Evolutionary conservation across 2,888 invertebrate species (phyloP), one percentile per base, ranked within the genome.

Genomic region (Chrysolina oricalcia): DNA sequence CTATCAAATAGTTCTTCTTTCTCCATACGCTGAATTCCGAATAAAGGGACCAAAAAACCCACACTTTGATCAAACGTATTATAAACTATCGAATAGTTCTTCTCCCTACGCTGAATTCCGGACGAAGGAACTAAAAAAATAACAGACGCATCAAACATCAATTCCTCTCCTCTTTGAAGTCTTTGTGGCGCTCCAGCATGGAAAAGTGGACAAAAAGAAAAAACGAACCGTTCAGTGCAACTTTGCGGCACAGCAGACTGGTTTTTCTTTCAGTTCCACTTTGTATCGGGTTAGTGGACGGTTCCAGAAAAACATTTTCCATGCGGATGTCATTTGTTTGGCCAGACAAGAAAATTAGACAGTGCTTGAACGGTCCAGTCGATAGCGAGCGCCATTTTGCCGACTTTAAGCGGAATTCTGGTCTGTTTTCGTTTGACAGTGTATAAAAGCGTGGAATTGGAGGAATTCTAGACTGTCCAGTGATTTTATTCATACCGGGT

Each of bases 311-410:
- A 62, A 72, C 76, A 70, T 73, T 56, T 70, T 76, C 73, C 71
- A 76, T 71, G 73, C 41, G 62, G 70, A 76, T 62, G 70, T 70
- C 75, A 75, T 75, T 75, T 75, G 70, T 72, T 75, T 75, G 69
- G 66, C 62, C 63, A 72, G 77, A 75, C 77, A 75, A 77, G 77
- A 77, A 77, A 75, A 77, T 77, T 77, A 77, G 73, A 77, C 74
- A 66, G 66, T 62, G 73, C 70, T 63, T 17, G 70, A 67, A 67
- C 67, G 35, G 67, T 67, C 53, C 53, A 50, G 17, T 68, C 68
- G 68, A 68, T 68, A 56, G 53, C 40, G 15, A 53, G 68, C 53
- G 68, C 40, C 40, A 53, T 68, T 68, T 68, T 68, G 40, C 19
- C 40, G 19, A 53, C 35, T 53, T 68, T 56, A 50, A 50, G 56